A percentile compares a stretch with the other conserved stretches of the same genome.
These are phyloP conservation scores for Sebastes iracundus DNA, from an alignment of 2,797 vertebrate genomes.

Conservation along the genomic window DNA sequence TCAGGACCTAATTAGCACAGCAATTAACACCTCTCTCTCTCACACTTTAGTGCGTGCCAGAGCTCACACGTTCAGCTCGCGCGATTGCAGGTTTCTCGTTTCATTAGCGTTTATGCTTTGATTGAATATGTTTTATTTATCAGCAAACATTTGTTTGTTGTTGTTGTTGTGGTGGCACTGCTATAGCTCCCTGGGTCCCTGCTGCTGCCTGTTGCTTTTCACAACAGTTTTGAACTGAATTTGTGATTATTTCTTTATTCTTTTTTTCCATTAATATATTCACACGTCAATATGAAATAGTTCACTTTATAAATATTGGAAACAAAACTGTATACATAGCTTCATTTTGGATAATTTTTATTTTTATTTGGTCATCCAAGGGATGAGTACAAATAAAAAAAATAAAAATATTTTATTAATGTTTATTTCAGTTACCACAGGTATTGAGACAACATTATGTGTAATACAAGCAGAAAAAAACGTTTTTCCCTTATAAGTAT, in stretches of 20 bases:
- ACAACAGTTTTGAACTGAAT: not conserved
- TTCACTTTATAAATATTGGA: not conserved
- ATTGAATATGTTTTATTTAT: constrained; percentile 82
- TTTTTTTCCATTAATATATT: not conserved
- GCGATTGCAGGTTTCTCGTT: constrained; percentile 72
- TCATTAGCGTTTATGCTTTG: constrained; percentile 81
- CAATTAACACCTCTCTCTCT: constrained; percentile 98
- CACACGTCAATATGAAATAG: not conserved
- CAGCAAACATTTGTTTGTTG: constrained; percentile 78
- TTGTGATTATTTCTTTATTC: not conserved
- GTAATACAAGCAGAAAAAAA: not conserved
- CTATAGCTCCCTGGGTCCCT: constrained; percentile 26
- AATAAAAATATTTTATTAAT: not conserved
- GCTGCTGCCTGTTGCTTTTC: constrained; percentile 17
- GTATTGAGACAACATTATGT: not conserved
- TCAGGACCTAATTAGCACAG: constrained; percentile 99
- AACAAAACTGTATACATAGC: not conserved
- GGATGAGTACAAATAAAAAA: no score
- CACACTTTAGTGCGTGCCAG: constrained; percentile 65
- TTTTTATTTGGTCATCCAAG: not conserved
- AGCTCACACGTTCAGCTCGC: constrained; percentile 72
- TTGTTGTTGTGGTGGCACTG: constrained; percentile 50
- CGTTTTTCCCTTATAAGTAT: not conserved
- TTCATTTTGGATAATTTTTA: rapidly evolving
- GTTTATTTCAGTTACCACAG: not conserved